phyloP scores from a whole-genome alignment of 2,113 vertebrate species.

The Rhagologus leucostigma region DNA sequence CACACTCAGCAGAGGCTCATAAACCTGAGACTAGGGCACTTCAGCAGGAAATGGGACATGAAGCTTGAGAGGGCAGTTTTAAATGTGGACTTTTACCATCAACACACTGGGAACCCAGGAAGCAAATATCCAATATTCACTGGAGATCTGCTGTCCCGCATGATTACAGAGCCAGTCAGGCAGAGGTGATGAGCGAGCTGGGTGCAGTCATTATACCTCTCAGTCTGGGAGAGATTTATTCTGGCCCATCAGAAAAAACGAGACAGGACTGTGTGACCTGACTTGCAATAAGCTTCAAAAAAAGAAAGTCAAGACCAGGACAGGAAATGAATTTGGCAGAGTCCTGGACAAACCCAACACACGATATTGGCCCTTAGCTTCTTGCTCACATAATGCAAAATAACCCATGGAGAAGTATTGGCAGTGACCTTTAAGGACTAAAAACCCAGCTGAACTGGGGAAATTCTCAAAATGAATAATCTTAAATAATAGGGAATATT shows the following conservation, averaged over 20 bases:
- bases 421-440: neutral
- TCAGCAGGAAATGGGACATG: neutral
- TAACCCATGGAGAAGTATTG: neutral
- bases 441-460: neutral
- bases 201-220: neutral
- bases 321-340: neutral
- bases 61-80: neutral
- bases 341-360: neutral
- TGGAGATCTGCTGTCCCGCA: neutral
- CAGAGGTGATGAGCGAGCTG: conserved; percentile 16
- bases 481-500: neutral
- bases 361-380: neutral
- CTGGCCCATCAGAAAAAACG: conserved; percentile 11
- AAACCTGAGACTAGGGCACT: neutral
- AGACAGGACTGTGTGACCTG: conserved; percentile 37
- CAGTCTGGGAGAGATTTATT: conserved; percentile 37
- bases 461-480: neutral
- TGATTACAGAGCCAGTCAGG: conserved; percentile 12
- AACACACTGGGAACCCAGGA: neutral
- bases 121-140: neutral
- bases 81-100: neutral
- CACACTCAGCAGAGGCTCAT: neutral
- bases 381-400: neutral
- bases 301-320: neutral
- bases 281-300: conserved; percentile 32